Percentiles rank a stretch among this genome's conserved stretches.
These are phyloP conservation scores for Cephus rjabovi DNA, from an alignment of 2,888 invertebrate genomes.

Conservation along the genomic window DNA sequence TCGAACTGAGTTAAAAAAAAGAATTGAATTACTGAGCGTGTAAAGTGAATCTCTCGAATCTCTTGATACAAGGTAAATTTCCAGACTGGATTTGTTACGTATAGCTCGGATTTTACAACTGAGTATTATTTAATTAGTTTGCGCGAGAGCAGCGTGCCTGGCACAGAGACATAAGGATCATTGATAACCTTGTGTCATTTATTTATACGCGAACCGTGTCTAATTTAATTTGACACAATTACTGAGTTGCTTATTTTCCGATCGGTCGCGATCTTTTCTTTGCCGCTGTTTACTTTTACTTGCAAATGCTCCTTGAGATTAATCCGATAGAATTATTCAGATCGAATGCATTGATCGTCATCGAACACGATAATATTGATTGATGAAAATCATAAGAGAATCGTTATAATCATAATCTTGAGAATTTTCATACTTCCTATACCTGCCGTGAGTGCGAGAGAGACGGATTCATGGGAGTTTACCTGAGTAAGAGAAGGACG, in stretches of 20 bases:
- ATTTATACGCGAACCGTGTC: constrained; percentile 9
- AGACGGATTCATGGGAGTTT: background rate
- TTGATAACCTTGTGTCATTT: constrained; percentile 15
- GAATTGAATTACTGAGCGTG: background rate
- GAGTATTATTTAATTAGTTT: constrained; percentile 31
- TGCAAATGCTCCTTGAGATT: background rate
- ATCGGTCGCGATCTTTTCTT: background rate
- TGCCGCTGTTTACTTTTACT: background rate
- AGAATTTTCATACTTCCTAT: background rate
- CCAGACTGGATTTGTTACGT: background rate
- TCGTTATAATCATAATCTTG: background rate
- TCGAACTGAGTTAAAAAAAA: background rate
- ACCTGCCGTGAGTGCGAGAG: background rate
- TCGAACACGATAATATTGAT: background rate
- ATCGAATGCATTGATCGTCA: background rate
- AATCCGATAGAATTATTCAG: background rate
- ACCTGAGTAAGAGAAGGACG: background rate
- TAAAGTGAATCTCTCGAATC: too few relatives aligned
- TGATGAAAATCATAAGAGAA: background rate
- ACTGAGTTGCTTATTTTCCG: background rate
- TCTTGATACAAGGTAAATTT: background rate
- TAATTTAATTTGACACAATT: constrained; percentile 43
- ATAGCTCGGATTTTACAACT: constrained; percentile 29
- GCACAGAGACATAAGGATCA: constrained; percentile 13
- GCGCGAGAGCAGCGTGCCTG: constrained; percentile 16